These are phyloP conservation scores for Amblyornis subalaris DNA, from an alignment of 2,113 vertebrate genomes.

Conservation along the genomic window DNA sequence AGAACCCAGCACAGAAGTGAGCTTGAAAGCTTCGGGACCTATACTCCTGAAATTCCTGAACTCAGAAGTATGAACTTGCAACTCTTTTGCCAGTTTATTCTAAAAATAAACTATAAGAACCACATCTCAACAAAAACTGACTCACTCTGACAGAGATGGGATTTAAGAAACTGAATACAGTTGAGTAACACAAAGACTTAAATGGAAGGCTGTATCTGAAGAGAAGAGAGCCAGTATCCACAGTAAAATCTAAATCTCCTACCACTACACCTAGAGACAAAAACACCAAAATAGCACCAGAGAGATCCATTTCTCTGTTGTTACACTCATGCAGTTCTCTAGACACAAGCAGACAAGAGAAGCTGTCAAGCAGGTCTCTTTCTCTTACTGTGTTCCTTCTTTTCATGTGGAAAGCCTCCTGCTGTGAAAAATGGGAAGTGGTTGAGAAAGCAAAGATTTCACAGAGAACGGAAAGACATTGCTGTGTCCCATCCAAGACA, in stretches of 20 bases:
- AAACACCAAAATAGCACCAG: not conserved
- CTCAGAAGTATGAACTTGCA: not conserved
- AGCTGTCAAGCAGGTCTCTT: not conserved
- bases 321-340: not conserved
- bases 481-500: not conserved
- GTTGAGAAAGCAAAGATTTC: not conserved
- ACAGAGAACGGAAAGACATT: not conserved
- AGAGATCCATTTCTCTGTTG: not conserved
- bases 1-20: not conserved
- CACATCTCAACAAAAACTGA: not conserved
- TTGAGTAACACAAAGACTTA: not conserved
- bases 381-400: not conserved
- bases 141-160: rapidly evolving
- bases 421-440: not conserved
- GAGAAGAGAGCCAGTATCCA: not conserved
- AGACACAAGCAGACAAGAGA: not conserved
- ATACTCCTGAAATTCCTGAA: not conserved
- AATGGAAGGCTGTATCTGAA: not conserved
- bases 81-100: not conserved
- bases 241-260: not conserved
- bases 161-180: not conserved
- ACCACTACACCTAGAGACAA: not conserved
- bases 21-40: not conserved
- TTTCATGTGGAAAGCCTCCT: not conserved
- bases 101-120: not conserved